Percentiles rank a stretch among this genome's conserved stretches.
These are phyloP conservation scores for Eumacrocentrus americanus DNA, from an alignment of 2,888 invertebrate species.

Conservation along the genomic window DNA sequence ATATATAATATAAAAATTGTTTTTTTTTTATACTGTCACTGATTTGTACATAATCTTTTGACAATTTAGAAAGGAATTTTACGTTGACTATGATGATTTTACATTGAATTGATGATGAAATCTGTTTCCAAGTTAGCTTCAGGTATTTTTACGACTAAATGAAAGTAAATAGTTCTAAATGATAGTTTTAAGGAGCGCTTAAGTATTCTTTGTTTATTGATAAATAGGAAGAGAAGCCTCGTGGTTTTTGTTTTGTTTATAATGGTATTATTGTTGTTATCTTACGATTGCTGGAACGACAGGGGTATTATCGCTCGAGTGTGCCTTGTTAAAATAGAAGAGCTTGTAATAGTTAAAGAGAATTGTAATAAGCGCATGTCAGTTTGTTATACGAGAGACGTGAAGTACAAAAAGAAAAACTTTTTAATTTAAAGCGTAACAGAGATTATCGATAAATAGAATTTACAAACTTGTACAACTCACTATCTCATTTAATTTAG, in stretches of 20 bases:
- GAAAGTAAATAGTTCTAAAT: background rate
- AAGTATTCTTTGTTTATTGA: too few species aligned
- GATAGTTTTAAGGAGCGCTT: too few species aligned
- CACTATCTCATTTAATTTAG: background rate
- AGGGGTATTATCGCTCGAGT: background rate
- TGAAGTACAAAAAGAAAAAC: conserved; percentile 4
- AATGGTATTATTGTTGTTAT: background rate
- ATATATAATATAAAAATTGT: too few species aligned
- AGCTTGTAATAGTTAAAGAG: background rate
- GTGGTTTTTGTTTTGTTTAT: background rate
- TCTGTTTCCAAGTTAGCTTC: conserved; percentile 3
- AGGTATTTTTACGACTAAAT: background rate
- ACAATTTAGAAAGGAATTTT: background rate
- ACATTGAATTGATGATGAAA: too few species aligned
- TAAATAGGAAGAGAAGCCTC: too few species aligned
- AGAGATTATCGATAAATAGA: background rate
- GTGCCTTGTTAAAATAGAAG: background rate
- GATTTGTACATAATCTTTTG: background rate
- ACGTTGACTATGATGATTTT: background rate
- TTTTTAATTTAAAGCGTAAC: background rate
- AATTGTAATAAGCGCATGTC: background rate
- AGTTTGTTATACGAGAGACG: background rate
- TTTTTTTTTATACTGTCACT: background rate
- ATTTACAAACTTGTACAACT: background rate
- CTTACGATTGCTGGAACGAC: background rate